Evolutionary conservation across 2,113 vertebrate species (phyloP).

Genomic region (Percopsis transmontana): DNA sequence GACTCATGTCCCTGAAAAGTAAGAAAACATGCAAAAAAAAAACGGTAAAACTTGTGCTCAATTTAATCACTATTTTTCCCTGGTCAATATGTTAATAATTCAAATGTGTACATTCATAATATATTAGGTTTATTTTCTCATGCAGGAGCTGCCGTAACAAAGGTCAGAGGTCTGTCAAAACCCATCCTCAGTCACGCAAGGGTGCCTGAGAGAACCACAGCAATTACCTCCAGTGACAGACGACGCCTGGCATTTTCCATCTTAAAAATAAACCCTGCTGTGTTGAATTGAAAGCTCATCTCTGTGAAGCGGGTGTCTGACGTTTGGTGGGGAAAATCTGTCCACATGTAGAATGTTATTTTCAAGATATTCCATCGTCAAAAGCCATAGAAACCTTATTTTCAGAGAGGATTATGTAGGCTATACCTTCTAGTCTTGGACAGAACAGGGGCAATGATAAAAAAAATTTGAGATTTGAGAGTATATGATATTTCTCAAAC

Average conservation of each 20-base stretch:
- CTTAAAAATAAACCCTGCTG: slow-evolving; percentile 34
- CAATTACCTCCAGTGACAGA: slow-evolving; percentile 19
- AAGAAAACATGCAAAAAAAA: too few species aligned
- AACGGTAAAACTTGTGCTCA: too few species aligned
- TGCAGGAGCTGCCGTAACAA: slow-evolving; percentile 41
- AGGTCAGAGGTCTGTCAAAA: slow-evolving; percentile 39
- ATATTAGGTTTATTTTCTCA: not conserved
- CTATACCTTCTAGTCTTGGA: not conserved
- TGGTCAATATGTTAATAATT: too few species aligned
- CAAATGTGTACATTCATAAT: too few species aligned
- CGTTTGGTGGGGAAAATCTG: not conserved
- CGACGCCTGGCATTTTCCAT: slow-evolving; percentile 11
- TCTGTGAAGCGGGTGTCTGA: slow-evolving; percentile 6
- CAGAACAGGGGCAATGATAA: not conserved
- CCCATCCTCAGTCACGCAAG: slow-evolving; percentile 45
- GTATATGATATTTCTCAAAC: not conserved
- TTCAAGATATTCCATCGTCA: not conserved
- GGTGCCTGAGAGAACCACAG: not conserved
- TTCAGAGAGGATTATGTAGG: not conserved
- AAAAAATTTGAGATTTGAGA: not conserved
- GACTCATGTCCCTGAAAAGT: too few species aligned
- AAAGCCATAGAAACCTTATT: not conserved
- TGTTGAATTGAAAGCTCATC: not conserved
- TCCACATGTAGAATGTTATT: not conserved
- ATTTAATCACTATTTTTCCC: too few species aligned